Evolutionary conservation across 2,888 invertebrate genomes (phyloP), one percentile per base, ranked within the genome.

Genomic region (Quadroppia sp.): DNA sequence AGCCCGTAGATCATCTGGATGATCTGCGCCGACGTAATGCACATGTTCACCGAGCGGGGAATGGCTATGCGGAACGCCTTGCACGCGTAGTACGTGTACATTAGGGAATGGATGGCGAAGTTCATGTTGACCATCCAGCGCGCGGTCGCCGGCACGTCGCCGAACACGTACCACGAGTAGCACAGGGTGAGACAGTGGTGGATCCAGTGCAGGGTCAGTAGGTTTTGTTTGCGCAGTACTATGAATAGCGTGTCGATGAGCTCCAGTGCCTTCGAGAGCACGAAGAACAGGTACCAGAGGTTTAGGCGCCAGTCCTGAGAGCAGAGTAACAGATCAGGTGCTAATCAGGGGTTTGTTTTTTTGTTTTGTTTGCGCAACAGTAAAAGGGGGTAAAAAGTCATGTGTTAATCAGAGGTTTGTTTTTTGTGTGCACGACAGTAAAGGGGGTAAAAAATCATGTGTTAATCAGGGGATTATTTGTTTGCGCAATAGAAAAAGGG

Each of bases 1-100:
- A 92, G 91, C n/a, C 97, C 97, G 77, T 94, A 87, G 71, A 95
- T 86, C 96, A 97, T 97, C 85, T 97, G 97, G 28, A 89, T 85
- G 73, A 97, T 87, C 82, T 97, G 97, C 71, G 93, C 85, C 20
- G 89, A 86, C n/a, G 97, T 97, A 81, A 97, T 95, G 78, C 90
- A 84, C 89, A 96, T 93, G 76, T 93, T 89, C 78, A 95, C 87
- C 73, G 78, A 80, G 72, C 80, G 81, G 1, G 96, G 95, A 75
- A 93, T 91, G 81, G 87, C 88, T 82, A 89, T 89, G 77, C 90
- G 89, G 87, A 94, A 90, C 79, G 93, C 91, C 80, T 89, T 89
- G 73, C 92, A 84, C 1, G 92, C 92, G 84, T 90, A 95, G 84
- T 94, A 94, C 4, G 90, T 87, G 84, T 94, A 94, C 94, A 95